phyloP scores from a whole-genome alignment of 2,888 invertebrate genomes.

The Venusia cambrica region DNA sequence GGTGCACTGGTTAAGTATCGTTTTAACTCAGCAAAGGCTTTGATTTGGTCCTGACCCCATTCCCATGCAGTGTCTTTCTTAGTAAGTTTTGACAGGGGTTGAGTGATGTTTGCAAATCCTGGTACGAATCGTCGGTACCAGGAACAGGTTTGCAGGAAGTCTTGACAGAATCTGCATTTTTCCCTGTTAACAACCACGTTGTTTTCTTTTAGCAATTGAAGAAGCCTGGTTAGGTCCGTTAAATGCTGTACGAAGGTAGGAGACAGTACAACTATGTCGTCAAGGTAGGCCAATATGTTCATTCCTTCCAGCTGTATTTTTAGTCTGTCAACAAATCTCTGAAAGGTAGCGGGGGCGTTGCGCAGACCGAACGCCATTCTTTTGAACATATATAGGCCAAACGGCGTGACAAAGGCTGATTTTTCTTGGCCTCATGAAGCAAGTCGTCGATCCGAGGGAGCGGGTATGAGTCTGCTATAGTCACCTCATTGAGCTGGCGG shows the following conservation, averaged over 20 bases:
- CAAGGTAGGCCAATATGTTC: slow-evolving; percentile 15
- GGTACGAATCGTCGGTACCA: slow-evolving; percentile 16
- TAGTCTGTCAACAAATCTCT: slow-evolving; percentile 20
- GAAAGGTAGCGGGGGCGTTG: slow-evolving; percentile 10
- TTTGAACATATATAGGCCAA: slow-evolving; percentile 4
- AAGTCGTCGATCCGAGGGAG: slow-evolving; percentile 20
- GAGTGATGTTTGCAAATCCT: slow-evolving; percentile 6
- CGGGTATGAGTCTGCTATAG: slow-evolving; percentile 16
- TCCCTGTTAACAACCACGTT: slow-evolving; percentile 26
- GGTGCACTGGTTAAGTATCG: neutral
- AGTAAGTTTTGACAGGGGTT: slow-evolving; percentile 10
- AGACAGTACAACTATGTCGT: slow-evolving; percentile 17
- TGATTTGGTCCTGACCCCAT: slow-evolving; percentile 8
- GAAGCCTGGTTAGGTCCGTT: slow-evolving; percentile 15
- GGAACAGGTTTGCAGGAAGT: slow-evolving; percentile 14
- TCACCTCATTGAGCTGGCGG: slow-evolving; percentile 2
- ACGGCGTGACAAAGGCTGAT: slow-evolving; percentile 11
- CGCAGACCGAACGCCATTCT: slow-evolving; percentile 6
- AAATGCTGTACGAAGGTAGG: slow-evolving; percentile 10
- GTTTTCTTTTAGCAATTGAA: slow-evolving; percentile 16
- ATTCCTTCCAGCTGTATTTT: slow-evolving; percentile 2
- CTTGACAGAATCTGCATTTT: slow-evolving; percentile 32
- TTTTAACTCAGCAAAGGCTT: slow-evolving; percentile 2
- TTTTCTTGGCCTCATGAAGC: slow-evolving; percentile 9
- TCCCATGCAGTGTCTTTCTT: slow-evolving; percentile 10